Evolutionary conservation across 1,140 invertebrate species (phyloP), one percentile per base, ranked within the genome.

Genomic region (Parasteatoda tepidariorum): DNA sequence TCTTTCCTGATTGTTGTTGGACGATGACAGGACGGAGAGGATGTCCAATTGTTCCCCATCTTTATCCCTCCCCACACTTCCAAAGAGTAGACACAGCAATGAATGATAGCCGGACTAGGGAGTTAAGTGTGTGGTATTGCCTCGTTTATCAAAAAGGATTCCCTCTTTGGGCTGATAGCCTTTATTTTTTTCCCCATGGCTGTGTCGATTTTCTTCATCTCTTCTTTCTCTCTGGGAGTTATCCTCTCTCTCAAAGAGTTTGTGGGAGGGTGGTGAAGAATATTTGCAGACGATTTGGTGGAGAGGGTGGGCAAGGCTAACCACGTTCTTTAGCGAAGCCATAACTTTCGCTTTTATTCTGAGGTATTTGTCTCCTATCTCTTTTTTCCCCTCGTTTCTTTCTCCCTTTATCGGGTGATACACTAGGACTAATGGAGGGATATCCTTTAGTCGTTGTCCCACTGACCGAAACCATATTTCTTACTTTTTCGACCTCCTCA

Each of bases 271-370:
- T 41, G 55, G 18, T 7, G 6, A 6, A 41, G 38, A 9, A 24
- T 59, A 59, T 59, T 59, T 59, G 55, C 55, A 59, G 55, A n/a
- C 55, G 55, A 59, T n/a, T 59, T 7, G 55, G 55, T 59, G 15
- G 15, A 18, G 18, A 13, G 38, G 38, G 38, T 13, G 13, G 38
- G 38, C 5, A 13, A 6, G 55, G 6, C 15, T 59, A 59, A 59
- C 55, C 55, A n/a, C 55, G 55, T 59, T 24, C n/a, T n/a, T 24
- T 24, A 24, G 55, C 7, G 18, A 59, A 59, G 55, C n/a, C 55
- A 59, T 59, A 59, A 59, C 55, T 59, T 59, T 24, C n/a, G 55
- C 55, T 59, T 59, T 59, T 59, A 59, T 59, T 59, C 55, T n/a
- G 15, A 24, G 18, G 55, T 24, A 59, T 59, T 59, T 59, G 15